Evolutionary conservation across 2,113 vertebrate species (phyloP).

Genomic region (Camelus dromedarius): DNA sequence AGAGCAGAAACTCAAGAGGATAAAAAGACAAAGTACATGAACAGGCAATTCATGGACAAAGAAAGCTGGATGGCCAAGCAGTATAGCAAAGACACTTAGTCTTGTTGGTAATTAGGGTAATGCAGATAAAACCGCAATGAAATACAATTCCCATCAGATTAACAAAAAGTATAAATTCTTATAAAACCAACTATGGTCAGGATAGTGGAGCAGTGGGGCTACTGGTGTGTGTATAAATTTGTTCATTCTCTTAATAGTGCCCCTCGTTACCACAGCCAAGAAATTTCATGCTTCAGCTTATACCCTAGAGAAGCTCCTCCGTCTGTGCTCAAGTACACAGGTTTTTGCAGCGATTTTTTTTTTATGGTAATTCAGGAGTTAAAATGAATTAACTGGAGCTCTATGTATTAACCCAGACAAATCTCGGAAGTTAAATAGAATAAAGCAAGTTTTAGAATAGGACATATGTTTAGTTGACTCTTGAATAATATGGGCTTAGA

Average conservation of each 20-base stretch:
- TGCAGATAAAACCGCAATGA: neutral
- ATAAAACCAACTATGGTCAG: neutral
- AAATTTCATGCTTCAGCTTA: neutral
- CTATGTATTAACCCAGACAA: neutral
- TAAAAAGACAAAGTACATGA: neutral
- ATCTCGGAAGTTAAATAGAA: neutral
- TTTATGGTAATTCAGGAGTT: neutral
- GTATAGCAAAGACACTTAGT: neutral
- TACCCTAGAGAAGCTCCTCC: neutral
- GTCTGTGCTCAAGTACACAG: neutral
- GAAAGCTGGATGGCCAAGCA: neutral
- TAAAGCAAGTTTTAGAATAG: neutral
- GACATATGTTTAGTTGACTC: neutral
- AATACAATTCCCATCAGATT: neutral
- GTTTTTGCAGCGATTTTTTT: neutral
- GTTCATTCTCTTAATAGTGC: neutral
- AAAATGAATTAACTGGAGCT: constrained; percentile 31
- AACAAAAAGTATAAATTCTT: neutral
- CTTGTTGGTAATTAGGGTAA: neutral
- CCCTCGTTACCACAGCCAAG: neutral
- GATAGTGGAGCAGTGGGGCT: neutral
- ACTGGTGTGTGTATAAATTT: neutral
- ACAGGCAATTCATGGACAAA: neutral
- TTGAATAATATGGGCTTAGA: neutral
- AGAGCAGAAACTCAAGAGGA: neutral